phyloP scores from a whole-genome alignment of 1,140 invertebrate genomes.

The Drosophila sproati region DNA sequence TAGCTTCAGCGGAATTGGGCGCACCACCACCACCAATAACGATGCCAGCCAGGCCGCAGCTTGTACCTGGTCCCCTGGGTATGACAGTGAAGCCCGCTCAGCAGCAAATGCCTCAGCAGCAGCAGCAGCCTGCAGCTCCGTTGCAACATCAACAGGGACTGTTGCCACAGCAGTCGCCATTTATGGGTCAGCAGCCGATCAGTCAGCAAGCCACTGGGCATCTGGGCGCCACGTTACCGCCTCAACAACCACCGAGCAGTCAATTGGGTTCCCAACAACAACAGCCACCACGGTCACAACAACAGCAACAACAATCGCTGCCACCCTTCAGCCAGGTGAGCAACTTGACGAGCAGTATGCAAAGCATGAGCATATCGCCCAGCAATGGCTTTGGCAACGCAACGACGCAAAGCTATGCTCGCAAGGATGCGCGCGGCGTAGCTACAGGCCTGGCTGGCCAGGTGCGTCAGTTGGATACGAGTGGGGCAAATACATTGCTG shows the following conservation, averaged over 20 bases:
- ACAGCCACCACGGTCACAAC: conserved; percentile 2
- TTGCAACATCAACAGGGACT: background rate
- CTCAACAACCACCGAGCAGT: background rate
- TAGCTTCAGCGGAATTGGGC: background rate
- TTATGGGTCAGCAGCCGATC: background rate
- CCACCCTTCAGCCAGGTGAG: conserved; percentile 11
- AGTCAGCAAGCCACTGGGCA: background rate
- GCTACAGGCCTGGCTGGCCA: conserved; percentile 33
- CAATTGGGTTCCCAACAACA: conserved; percentile 5
- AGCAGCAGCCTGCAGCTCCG: background rate
- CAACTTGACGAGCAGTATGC: conserved; percentile 59
- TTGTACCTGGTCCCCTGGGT: conserved; percentile 16
- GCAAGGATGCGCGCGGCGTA: conserved; percentile 51
- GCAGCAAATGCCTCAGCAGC: background rate
- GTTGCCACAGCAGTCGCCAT: background rate
- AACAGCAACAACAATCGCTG: conserved; percentile 2
- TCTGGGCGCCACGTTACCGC: background rate
- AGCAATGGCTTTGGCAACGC: conserved; percentile 28
- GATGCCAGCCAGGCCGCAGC: conserved; percentile 13
- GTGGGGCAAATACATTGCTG: conserved; percentile 25
- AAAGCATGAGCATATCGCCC: conserved; percentile 63
- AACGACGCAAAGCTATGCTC: background rate
- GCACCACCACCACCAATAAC: conserved; percentile 14
- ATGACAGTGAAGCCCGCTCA: background rate
- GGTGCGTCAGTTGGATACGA: conserved; percentile 4